phyloP scores from a whole-genome alignment of 2,797 vertebrate genomes.

The Hyperoplus lanceolatus region DNA sequence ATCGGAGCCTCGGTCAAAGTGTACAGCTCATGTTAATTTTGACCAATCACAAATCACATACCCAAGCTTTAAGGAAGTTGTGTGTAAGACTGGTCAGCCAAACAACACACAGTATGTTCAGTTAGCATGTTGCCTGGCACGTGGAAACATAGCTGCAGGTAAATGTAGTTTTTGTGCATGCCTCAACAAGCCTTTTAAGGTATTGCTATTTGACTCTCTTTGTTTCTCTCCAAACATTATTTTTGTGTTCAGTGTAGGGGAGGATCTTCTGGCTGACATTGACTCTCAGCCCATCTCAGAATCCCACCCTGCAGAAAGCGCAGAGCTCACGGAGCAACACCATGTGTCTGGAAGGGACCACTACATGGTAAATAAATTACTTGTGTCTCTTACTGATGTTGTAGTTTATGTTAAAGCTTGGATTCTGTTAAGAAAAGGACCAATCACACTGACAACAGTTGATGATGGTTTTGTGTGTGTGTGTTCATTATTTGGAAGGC shows the following conservation, averaged over 20 bases:
- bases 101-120: neutral
- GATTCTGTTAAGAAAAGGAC: neutral
- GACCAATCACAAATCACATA: too few relatives aligned
- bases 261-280: slow-evolving; percentile 77
- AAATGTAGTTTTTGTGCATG: neutral
- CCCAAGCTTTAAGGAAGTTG: too few relatives aligned
- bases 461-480: neutral
- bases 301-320: slow-evolving; percentile 51
- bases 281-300: slow-evolving; percentile 70
- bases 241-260: slow-evolving; percentile 73
- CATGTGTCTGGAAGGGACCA: slow-evolving; percentile 75
- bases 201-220: slow-evolving; percentile 4
- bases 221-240: slow-evolving; percentile 29
- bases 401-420: neutral
- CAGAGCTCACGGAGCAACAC: slow-evolving; percentile 68
- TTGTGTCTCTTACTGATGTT: neutral
- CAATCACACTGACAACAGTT: neutral
- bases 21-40: too few relatives aligned
- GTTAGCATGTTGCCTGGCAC: neutral
- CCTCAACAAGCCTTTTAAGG: neutral
- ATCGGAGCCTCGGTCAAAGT: too few relatives aligned
- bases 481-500: neutral
- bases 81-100: neutral
- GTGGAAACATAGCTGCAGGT: slow-evolving; percentile 3
- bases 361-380: neutral